Evolutionary conservation across 1,140 invertebrate genomes (phyloP), one percentile per base, ranked within the genome.

Genomic region (Goniozus legneri): DNA sequence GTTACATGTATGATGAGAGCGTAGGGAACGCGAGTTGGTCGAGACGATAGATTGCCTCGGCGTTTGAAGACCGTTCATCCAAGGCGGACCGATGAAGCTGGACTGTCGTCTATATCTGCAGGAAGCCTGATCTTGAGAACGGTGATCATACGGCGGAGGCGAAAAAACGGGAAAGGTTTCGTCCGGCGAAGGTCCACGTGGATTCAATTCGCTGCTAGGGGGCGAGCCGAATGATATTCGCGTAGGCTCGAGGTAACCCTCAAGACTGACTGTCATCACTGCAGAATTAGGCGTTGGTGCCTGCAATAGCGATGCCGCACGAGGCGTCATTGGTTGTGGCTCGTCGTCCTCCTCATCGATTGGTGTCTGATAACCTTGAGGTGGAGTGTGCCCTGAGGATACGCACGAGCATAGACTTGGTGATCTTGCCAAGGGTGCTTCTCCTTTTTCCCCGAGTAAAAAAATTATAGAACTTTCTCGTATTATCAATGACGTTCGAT

Each of bases 81-180:
- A 6, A 27, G 24, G 24, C 6, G 24, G 24, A 7, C 24, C 24
- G 38, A 79, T 67, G 12, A 55, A 57, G 27, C 77, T 77, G 31
- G 73, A 72, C 24, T 75, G 75, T 27, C 79, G 63, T 10, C 69
- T 58, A 39, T 67, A 77, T 60, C 58, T 68, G 18, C 20, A 37
- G 0, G 27, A 13, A 21, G 30, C 20, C 10, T 37, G 24, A 13
- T 33, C 38, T 36, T 33, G 50, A 47, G 10, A 48, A 51, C 10
- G 31, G 2, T 54, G 62, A 46, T 62, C 77, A 47, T 83, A 84
- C 0, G 87, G 87, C 2, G 87, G 86, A 2, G 89, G 88, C 0
- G 88, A 91, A 71, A 91, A 91, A 10, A 90, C 86, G 1, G 88
- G 88, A 53, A 88, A 91, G 37, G 85, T 88, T 46, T 91, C 89